phyloP scores from a whole-genome alignment of 53 echinoderm and acorn worm species.

The Pentamera pediparva region DNA sequence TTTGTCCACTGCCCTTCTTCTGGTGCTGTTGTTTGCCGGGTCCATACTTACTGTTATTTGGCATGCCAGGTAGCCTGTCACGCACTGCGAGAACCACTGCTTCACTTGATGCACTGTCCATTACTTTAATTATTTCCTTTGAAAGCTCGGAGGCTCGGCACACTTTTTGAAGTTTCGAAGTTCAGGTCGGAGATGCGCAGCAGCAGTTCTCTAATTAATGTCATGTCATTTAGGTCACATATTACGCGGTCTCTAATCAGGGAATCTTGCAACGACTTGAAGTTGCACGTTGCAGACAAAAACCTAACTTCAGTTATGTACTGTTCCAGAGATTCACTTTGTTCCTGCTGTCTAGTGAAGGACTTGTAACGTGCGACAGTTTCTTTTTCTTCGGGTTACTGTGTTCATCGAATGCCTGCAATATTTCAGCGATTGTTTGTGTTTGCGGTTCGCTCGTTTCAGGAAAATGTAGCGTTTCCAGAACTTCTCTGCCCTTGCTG shows the following conservation, averaged over 20 bases:
- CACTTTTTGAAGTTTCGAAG: not conserved
- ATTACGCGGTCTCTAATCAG: conserved; percentile 35
- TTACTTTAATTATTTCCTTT: conserved; percentile 14
- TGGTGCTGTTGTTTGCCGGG: not conserved
- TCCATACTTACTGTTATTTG: not conserved
- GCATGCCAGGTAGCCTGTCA: not conserved
- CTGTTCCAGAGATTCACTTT: conserved; percentile 28
- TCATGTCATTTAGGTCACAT: conserved; percentile 23
- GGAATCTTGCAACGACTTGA: conserved; percentile 25
- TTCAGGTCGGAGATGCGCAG: conserved; percentile 12
- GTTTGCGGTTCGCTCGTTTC: not conserved
- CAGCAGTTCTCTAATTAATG: conserved; percentile 28
- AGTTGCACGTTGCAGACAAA: conserved; percentile 35
- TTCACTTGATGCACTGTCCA: not conserved
- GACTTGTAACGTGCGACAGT: conserved; percentile 26
- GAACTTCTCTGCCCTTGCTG: conserved; percentile 2
- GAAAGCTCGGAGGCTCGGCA: conserved; percentile 40
- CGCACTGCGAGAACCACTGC: not conserved
- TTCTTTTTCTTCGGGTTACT: conserved; percentile 32
- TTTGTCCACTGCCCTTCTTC: not conserved
- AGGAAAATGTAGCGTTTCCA: conserved; percentile 15
- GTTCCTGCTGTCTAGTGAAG: conserved; percentile 42
- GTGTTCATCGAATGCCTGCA: conserved; percentile 37
- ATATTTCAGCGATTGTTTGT: not conserved
- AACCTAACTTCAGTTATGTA: conserved; percentile 39